Percentiles rank a stretch among this genome's conserved stretches.
Conservation (phyloP, 2,888 invertebrate species). For the Mactromeris polynyma region DNA sequence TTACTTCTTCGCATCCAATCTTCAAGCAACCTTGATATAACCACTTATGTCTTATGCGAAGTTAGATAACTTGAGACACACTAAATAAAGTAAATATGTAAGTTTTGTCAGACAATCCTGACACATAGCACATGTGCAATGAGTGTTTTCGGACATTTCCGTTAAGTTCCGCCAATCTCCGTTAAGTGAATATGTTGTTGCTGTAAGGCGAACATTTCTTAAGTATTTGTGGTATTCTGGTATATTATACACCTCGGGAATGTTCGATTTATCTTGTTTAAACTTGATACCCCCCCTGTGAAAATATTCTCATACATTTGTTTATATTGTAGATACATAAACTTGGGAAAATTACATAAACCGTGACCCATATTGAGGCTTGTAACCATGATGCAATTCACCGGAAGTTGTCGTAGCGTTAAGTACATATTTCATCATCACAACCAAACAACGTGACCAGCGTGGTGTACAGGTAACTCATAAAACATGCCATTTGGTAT, state of each 20-base stretch:
- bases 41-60: too few species aligned
- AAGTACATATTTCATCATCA: conserved; percentile 1
- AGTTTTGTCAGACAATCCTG: too few species aligned
- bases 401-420: not conserved
- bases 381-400: not conserved
- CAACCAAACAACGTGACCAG: not conserved
- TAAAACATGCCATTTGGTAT: not conserved
- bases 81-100: too few species aligned
- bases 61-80: too few species aligned
- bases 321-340: not conserved
- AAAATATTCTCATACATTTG: not conserved
- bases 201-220: not conserved
- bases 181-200: not conserved
- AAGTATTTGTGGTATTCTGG: not conserved
- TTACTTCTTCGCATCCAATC: too few species aligned
- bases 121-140: too few species aligned
- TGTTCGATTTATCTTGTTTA: not conserved
- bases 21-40: too few species aligned
- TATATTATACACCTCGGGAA: not conserved
- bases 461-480: not conserved
- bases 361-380: not conserved
- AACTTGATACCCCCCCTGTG: not conserved
- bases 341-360: not conserved
- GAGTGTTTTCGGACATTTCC: not conserved
- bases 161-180: not conserved